Base-by-base conservation (phyloP, 2,113 vertebrate genomes). In the Bos taurus region DNA sequence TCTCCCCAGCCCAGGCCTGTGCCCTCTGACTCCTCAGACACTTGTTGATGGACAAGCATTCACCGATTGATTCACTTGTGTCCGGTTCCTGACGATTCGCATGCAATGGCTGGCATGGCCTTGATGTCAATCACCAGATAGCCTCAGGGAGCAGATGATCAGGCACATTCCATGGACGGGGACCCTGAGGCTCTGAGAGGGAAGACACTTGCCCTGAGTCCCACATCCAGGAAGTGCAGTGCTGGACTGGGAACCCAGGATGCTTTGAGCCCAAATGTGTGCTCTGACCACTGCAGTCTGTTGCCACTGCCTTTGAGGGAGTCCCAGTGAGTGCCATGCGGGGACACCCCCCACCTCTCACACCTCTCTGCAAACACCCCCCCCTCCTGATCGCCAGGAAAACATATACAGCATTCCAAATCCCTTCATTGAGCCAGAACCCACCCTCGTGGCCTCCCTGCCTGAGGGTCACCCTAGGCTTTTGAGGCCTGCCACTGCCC, bases 51-150 rank as follows among this genome's bases (percentile, higher is more conserved):
- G n/a, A n/a, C n/a, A 8, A 36, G 26, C 46, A 3, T 3, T 77
- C 12, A 15, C 54, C 25, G 0, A 48, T 2, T 48, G 0, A 60
- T 14, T 60, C 43, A 4, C n/a, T 28, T 19, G n/a, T 6, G 33
- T 91, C 50, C 12, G n/a, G 48, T 6, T 84, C 14, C 30, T 40
- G n/a, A 48, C 56, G 2, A 10, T 43, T 14, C 23, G 1, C 36
- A 14, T 14, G 36, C 71, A 14, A 14, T 77, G 71, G 23, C 60
- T n/a, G 12, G 25, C 50, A 0, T 6, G 40, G 83, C 60, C 33
- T 21, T 14, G n/a, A 17, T 13, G 56, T 40, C 59, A 14, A 21
- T 64, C 7, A 3, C 33, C 6, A 78, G 56, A 71, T 30, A 88
- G 57, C 17, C 60, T 81, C 2, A 50, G 10, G 36, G 26, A 54